Evolutionary conservation across 2,797 vertebrate genomes (phyloP).

Genomic region (Cuculus canorus): DNA sequence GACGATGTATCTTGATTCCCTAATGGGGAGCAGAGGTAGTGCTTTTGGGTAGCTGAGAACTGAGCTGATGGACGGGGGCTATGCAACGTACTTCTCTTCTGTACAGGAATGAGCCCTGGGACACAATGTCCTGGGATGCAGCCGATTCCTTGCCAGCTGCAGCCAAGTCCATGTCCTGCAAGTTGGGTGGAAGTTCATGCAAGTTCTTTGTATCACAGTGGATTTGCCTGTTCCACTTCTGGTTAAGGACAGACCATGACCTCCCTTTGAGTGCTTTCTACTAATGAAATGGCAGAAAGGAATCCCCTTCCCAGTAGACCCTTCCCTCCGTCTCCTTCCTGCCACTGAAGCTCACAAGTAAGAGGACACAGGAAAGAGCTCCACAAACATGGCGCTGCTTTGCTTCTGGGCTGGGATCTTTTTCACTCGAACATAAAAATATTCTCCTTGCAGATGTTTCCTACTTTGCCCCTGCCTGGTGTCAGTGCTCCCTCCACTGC

Average conservation of each 20-base stretch:
- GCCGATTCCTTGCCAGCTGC: background rate
- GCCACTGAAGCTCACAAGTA: accelerated
- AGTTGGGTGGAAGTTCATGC: background rate
- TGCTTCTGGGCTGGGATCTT: background rate
- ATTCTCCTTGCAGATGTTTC: background rate
- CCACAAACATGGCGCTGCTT: background rate
- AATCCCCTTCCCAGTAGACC: background rate
- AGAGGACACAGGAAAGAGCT: background rate
- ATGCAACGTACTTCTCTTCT: background rate
- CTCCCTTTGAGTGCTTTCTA: background rate
- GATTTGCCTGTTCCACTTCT: background rate
- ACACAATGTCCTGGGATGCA: background rate
- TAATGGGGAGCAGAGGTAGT: background rate
- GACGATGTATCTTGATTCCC: background rate
- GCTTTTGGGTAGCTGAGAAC: background rate
- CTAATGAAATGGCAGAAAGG: background rate
- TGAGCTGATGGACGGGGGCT: background rate
- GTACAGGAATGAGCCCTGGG: background rate
- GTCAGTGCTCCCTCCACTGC: background rate
- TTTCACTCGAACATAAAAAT: background rate
- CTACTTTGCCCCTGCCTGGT: background rate
- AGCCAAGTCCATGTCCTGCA: background rate
- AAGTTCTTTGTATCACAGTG: background rate
- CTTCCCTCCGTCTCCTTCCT: background rate
- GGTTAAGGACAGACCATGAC: background rate